phyloP scores from a whole-genome alignment of 2,888 invertebrate genomes.

The Sylvicola fuscatus region DNA sequence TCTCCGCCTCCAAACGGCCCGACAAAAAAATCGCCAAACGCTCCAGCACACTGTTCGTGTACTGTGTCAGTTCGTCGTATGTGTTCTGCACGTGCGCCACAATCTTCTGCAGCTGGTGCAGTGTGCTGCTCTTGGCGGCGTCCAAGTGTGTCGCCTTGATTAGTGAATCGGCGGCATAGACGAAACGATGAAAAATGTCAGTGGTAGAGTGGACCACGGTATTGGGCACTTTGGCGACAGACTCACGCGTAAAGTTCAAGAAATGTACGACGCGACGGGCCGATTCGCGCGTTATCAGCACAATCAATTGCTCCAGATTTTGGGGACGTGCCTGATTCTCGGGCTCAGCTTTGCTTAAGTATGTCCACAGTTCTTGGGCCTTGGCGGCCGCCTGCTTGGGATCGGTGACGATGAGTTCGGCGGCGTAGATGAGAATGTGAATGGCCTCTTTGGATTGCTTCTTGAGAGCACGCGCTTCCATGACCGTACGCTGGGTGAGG shows the following conservation, averaged over 20 bases:
- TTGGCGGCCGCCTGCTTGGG: conserved; percentile 55
- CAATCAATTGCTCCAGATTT: conserved; percentile 55
- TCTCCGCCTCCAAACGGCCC: conserved; percentile 41
- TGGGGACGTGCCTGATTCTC: conserved; percentile 68
- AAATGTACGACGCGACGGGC: conserved; percentile 59
- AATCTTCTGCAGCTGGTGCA: not conserved
- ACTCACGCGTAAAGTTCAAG: conserved; percentile 37
- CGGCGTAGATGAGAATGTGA: conserved; percentile 53
- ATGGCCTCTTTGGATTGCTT: conserved; percentile 56
- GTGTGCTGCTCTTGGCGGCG: not conserved
- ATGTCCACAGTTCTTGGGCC: conserved; percentile 47
- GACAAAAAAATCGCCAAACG: conserved; percentile 41
- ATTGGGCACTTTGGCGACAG: too few relatives aligned
- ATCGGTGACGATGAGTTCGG: conserved; percentile 58
- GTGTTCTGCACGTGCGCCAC: not conserved
- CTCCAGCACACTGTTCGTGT: conserved; percentile 27
- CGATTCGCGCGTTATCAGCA: conserved; percentile 54
- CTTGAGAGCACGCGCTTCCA: conserved; percentile 60
- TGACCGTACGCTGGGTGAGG: conserved; percentile 54
- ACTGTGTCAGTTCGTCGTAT: too few relatives aligned
- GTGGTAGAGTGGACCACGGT: too few relatives aligned
- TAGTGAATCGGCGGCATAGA: conserved; percentile 1
- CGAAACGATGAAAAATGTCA: conserved; percentile 1
- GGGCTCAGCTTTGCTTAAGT: conserved; percentile 55
- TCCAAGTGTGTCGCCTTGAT: conserved; percentile 2